phyloP scores from a whole-genome alignment of 2,797 vertebrate genomes.

The Hylomyscus alleni region DNA sequence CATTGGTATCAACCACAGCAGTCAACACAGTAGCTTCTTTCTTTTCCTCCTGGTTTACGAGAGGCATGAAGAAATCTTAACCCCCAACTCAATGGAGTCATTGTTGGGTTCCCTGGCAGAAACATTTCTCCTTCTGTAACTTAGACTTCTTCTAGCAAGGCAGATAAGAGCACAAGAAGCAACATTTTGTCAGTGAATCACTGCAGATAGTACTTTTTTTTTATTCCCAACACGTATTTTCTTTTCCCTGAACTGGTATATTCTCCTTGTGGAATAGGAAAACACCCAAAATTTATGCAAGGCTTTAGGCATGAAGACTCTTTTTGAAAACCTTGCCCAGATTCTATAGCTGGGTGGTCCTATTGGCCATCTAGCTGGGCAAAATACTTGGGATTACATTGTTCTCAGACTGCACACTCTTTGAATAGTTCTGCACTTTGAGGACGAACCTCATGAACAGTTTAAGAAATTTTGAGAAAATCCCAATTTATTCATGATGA shows the following conservation, averaged over 20 bases:
- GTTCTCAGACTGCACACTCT: not conserved
- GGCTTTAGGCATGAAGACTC: not conserved
- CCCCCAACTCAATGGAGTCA: conserved; percentile 10
- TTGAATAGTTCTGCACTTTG: not conserved
- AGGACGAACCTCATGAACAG: not conserved
- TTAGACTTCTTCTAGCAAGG: not conserved
- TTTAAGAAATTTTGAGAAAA: not conserved
- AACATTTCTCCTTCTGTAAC: not conserved
- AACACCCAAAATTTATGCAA: not conserved
- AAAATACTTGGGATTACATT: not conserved
- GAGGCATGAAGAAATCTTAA: not conserved
- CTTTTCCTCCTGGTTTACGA: not conserved
- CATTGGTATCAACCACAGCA: not conserved
- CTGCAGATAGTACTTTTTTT: not conserved
- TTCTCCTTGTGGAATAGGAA: not conserved
- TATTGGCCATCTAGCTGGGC: not conserved
- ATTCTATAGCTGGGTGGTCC: not conserved
- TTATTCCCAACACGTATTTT: not conserved
- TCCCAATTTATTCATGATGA: not conserved
- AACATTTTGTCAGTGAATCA: not conserved
- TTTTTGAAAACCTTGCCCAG: not conserved
- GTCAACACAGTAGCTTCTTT: not conserved
- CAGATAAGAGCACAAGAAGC: not conserved
- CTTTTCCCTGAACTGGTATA: accelerated
- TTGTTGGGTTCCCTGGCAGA: not conserved